A percentile compares a stretch with the other conserved stretches of the same genome.
phyloP scores from a whole-genome alignment of 2,888 invertebrate genomes.

The Pterostichus madidus region DNA sequence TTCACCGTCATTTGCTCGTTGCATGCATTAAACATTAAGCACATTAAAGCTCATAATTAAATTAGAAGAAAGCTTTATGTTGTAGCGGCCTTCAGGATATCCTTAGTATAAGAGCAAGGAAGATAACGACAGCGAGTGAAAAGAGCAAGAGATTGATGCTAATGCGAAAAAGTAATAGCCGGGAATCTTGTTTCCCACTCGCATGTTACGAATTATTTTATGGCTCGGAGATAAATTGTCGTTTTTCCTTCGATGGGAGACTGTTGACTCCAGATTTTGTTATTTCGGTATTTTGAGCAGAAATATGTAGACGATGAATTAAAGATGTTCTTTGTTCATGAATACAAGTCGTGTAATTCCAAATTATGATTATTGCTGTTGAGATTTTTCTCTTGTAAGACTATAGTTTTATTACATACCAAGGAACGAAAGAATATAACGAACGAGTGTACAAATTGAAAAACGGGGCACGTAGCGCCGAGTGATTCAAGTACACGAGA shows the following conservation, averaged over 20 bases:
- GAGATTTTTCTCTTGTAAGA: too few species aligned
- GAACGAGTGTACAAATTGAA: too few species aligned
- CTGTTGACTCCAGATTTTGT: conserved; percentile 26
- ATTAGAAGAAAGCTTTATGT: conserved; percentile 62
- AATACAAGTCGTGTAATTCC: conserved; percentile 11
- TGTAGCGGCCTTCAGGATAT: conserved; percentile 29
- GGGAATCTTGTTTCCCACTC: conserved; percentile 44
- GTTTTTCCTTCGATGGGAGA: conserved; percentile 25
- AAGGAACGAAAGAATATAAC: too few species aligned
- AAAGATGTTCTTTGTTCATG: conserved; percentile 17
- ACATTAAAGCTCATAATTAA: conserved; percentile 60
- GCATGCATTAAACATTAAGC: conserved; percentile 62
- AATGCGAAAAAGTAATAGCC: conserved; percentile 63
- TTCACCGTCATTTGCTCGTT: conserved; percentile 45
- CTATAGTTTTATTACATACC: too few species aligned
- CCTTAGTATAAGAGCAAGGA: conserved; percentile 7
- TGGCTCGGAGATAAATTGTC: conserved; percentile 50
- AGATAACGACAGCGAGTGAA: conserved; percentile 21
- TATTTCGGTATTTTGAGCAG: background rate
- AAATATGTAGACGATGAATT: background rate
- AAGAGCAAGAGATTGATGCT: conserved; percentile 53
- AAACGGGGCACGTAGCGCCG: too few species aligned
- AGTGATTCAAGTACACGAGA: too few species aligned
- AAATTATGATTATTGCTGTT: background rate
- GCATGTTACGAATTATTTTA: conserved; percentile 55